Evolutionary conservation across 2,888 invertebrate genomes (phyloP).

Genomic region (Nephrocerus scutellatus): DNA sequence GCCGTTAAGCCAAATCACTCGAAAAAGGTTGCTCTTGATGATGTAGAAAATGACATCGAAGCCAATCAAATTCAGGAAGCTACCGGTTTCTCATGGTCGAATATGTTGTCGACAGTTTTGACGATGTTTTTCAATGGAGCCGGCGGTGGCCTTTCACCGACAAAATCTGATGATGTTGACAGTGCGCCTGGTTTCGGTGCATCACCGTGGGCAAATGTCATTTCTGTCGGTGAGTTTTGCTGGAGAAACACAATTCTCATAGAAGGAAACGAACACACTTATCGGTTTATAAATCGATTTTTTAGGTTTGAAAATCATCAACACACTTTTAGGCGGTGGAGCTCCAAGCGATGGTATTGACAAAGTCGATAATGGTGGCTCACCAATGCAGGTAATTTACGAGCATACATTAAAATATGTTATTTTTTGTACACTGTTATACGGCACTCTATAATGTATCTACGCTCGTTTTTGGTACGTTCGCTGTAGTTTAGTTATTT

Average conservation of each 20-base stretch:
- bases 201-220: constrained; percentile 82
- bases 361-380: constrained; percentile 81
- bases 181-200: constrained; percentile 56
- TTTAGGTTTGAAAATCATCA: constrained; percentile 68
- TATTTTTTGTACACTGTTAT: too few relatives aligned
- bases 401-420: too few relatives aligned
- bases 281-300: too few relatives aligned
- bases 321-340: constrained; percentile 72
- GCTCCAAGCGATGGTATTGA: constrained; percentile 76
- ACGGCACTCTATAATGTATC: too few relatives aligned
- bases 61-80: constrained; percentile 69
- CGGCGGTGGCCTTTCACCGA: constrained; percentile 50
- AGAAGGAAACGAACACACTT: too few relatives aligned
- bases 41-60: constrained; percentile 69
- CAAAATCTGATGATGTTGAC: constrained; percentile 71
- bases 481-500: too few relatives aligned
- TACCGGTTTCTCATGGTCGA: constrained; percentile 78
- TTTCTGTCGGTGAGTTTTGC: constrained; percentile 59
- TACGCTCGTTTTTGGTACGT: too few relatives aligned
- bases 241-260: too few relatives aligned
- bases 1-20: constrained; percentile 83
- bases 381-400: constrained; percentile 81
- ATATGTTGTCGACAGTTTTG: constrained; percentile 78
- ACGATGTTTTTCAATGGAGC: constrained; percentile 77
- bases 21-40: constrained; percentile 78